phyloP scores from a whole-genome alignment of 2,888 invertebrate genomes.

The Brenthis hecate region DNA sequence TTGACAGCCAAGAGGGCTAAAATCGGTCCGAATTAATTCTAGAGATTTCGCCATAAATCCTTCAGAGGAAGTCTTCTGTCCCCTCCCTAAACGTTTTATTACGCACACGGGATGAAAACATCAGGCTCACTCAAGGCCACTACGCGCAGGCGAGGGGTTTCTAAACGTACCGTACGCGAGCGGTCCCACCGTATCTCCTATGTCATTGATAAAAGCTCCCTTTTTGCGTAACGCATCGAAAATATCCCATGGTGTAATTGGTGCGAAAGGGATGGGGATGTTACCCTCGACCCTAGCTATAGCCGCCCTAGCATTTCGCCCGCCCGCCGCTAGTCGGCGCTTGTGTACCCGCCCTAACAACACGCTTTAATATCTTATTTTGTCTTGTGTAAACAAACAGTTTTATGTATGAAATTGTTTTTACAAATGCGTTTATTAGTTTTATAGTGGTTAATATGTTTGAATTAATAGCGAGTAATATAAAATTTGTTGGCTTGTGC shows the following conservation, averaged over 20 bases:
- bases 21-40: slow-evolving; percentile 75
- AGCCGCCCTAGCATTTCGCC: slow-evolving; percentile 63
- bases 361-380: slow-evolving; percentile 65
- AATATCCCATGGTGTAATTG: slow-evolving; percentile 58
- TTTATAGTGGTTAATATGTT: slow-evolving; percentile 44
- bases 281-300: slow-evolving; percentile 56
- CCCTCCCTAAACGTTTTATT: slow-evolving; percentile 79
- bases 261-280: slow-evolving; percentile 63
- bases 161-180: slow-evolving; percentile 44
- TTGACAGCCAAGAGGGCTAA: slow-evolving; percentile 53
- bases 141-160: slow-evolving; percentile 56
- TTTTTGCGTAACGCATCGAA: slow-evolving; percentile 71
- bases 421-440: slow-evolving; percentile 45
- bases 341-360: slow-evolving; percentile 71
- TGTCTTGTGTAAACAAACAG: slow-evolving; percentile 75
- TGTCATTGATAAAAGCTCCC: slow-evolving; percentile 77
- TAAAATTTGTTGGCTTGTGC: slow-evolving; percentile 25
- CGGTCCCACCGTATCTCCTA: slow-evolving; percentile 58
- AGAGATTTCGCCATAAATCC: slow-evolving; percentile 77
- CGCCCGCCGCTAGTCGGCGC: slow-evolving; percentile 76
- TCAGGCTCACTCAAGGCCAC: slow-evolving; percentile 77
- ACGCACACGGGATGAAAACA: slow-evolving; percentile 79
- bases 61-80: slow-evolving; percentile 73
- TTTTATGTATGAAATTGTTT: slow-evolving; percentile 53
- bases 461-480: slow-evolving; percentile 34